A percentile compares a stretch with the other conserved stretches of the same genome.
phyloP scores from a whole-genome alignment of 2,888 invertebrate genomes.

The Epiblema foenella region DNA sequence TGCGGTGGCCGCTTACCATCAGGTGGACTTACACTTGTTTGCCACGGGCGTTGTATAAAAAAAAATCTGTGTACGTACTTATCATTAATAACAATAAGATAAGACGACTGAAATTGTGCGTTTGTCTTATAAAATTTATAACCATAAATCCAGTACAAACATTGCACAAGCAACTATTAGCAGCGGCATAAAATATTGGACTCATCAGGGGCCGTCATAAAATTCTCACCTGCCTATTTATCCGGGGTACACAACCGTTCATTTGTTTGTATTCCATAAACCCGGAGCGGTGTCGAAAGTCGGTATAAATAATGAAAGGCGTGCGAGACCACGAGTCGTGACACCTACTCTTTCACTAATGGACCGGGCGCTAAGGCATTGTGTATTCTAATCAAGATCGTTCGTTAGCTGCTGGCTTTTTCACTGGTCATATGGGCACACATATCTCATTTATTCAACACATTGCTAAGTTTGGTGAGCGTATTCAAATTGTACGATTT shows the following conservation, averaged over 20 bases:
- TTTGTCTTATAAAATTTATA: conserved; percentile 17
- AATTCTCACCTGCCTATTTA: conserved; percentile 58
- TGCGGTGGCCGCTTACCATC: too few species aligned
- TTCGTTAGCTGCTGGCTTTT: conserved; percentile 71
- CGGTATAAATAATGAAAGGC: conserved; percentile 80
- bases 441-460: conserved; percentile 59
- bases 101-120: conserved; percentile 2
- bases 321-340: conserved; percentile 73
- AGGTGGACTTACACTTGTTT: too few species aligned
- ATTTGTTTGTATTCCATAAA: conserved; percentile 69
- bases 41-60: too few species aligned
- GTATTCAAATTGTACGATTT: conserved; percentile 39
- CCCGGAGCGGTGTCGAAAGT: conserved; percentile 65
- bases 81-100: conserved; percentile 10
- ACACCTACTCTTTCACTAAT: conserved; percentile 81
- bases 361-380: conserved; percentile 74
- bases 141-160: conserved; percentile 27
- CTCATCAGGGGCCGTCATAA: conserved; percentile 51
- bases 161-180: conserved; percentile 37
- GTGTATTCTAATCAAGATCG: conserved; percentile 78
- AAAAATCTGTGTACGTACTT: too few species aligned
- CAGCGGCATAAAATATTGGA: conserved; percentile 46
- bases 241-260: conserved; percentile 67
- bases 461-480: conserved; percentile 44
- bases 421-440: conserved; percentile 63